These are phyloP conservation scores for Plusia festucae DNA, from an alignment of 2,888 invertebrate genomes.

Conservation along the genomic window DNA sequence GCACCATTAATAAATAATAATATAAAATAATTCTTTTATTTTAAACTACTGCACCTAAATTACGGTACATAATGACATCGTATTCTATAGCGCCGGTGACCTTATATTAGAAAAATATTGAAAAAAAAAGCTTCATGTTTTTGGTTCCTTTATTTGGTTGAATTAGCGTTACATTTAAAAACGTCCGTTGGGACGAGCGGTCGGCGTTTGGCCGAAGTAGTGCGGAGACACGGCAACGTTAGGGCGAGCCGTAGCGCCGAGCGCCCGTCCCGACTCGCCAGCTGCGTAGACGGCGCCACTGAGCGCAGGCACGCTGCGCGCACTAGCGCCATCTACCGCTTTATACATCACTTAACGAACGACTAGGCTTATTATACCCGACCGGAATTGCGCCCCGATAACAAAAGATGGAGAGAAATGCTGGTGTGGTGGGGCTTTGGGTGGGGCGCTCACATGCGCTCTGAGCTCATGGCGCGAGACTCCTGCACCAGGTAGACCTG, in stretches of 20 bases:
- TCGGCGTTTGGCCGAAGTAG: slow-evolving; percentile 77
- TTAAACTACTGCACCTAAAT: slow-evolving; percentile 82
- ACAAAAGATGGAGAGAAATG: slow-evolving; percentile 81
- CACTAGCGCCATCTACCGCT: slow-evolving; percentile 71
- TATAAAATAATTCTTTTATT: slow-evolving; percentile 86
- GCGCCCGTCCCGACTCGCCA: slow-evolving; percentile 80
- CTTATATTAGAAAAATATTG: slow-evolving; percentile 85
- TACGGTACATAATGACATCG: slow-evolving; percentile 75
- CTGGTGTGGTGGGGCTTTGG: slow-evolving; percentile 77
- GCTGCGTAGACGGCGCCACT: slow-evolving; percentile 65
- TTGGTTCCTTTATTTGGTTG: slow-evolving; percentile 87
- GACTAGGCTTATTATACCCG: slow-evolving; percentile 87
- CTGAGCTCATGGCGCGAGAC: slow-evolving; percentile 91
- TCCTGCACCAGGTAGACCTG: slow-evolving; percentile 97
- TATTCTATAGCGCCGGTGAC: slow-evolving; percentile 77
- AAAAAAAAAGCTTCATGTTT: slow-evolving; percentile 82
- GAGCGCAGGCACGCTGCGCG: slow-evolving; percentile 33
- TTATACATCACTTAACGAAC: slow-evolving; percentile 82
- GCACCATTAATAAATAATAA: slow-evolving; percentile 88
- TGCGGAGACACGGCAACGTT: slow-evolving; percentile 83
- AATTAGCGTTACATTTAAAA: slow-evolving; percentile 78
- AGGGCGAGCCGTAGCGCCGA: slow-evolving; percentile 83
- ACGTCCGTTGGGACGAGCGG: slow-evolving; percentile 79
- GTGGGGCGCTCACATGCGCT: slow-evolving; percentile 71
- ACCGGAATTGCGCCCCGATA: slow-evolving; percentile 86